A percentile compares a stretch with the other conserved stretches of the same genome.
Evolutionary conservation across 2,797 vertebrate species (phyloP).

Genomic region (Gadopsis bispinosus): DNA sequence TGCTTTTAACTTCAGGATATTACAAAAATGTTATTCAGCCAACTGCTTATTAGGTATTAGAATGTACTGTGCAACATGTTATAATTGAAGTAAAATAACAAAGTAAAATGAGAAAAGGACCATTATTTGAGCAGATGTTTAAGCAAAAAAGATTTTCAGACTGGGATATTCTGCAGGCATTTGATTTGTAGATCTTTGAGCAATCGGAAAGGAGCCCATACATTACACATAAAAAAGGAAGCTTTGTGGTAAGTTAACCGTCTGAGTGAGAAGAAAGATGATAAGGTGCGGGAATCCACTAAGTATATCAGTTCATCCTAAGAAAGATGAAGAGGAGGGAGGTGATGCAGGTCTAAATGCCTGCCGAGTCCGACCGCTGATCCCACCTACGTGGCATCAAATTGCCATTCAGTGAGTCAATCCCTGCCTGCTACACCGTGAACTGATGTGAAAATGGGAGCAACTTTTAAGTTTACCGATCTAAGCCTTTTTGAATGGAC

Average conservation of each 20-base stretch:
- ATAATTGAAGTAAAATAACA: constrained; percentile 23
- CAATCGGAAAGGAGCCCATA: constrained; percentile 16
- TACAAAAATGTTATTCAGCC: constrained; percentile 16
- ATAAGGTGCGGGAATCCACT: constrained; percentile 33
- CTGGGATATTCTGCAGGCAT: constrained; percentile 20
- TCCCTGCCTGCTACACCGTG: constrained; percentile 14
- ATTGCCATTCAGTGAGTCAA: constrained; percentile 15
- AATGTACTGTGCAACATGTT: constrained; percentile 26
- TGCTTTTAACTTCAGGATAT: constrained; percentile 21
- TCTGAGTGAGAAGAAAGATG: constrained; percentile 34
- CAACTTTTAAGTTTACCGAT: neutral
- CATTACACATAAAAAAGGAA: constrained; percentile 51
- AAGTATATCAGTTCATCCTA: constrained; percentile 30
- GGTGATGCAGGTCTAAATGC: constrained; percentile 38
- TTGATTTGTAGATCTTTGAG: constrained; percentile 55
- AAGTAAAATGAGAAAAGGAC: constrained; percentile 45
- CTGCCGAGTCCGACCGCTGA: constrained; percentile 23
- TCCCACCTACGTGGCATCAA: constrained; percentile 19
- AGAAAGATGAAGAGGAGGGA: constrained; percentile 37
- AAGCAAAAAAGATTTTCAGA: constrained; percentile 29
- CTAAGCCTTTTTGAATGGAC: constrained; percentile 11
- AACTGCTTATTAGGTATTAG: constrained; percentile 8
- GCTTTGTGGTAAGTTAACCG: constrained; percentile 45
- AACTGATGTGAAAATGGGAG: constrained; percentile 12
- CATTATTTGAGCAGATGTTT: constrained; percentile 42